Base-by-base conservation (phyloP, 2,113 vertebrate species). In the Mystacornis crossleyi region DNA sequence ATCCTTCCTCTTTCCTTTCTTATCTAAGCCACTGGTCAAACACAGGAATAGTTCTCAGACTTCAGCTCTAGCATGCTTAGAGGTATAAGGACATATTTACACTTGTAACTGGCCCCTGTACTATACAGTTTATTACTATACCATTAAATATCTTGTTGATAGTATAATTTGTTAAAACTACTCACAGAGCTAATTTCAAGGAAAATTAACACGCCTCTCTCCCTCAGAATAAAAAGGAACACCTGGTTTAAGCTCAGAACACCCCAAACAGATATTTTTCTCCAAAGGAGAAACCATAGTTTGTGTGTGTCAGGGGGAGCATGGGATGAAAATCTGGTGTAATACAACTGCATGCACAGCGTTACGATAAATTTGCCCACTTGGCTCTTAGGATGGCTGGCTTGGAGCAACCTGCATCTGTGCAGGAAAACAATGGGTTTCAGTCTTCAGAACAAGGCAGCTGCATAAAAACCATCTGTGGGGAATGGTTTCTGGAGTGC, bases 121-220 rank as follows among this genome's bases (percentile, higher is more conserved):
- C 5, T 10, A 6, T 11, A 14, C 18, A 61, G 14, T 10, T 81
- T 45, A 50, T 31, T 62, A 21, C 3, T 40, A 20, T 2, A 29
- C 4, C 26, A 40, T 57, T 51, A 40, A 42, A 14, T 19, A 62
- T 17, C 6, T 69, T 48, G 7, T 5, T 40, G 19, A 4, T 16
- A 57, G 13, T 9, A 12, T 21, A 51, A 85, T 62, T 50, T 66
- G 5, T 18, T 81, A 38, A 67, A 93, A 51, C 4, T 20, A 45
- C 18, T 13, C 7, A 62, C 3, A 34, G 12, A 40, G 6, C 2
- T 73, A 45, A 60, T 34, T 53, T 28, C 9, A 13, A 42, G n/a
- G 9, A 64, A 48, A 53, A 81, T 47, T 29, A 42, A 26, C 2
- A 3, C 4, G 3, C 0, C 3, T 24, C 40, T 8, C 11, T 6